A percentile compares a stretch with the other conserved stretches of the same genome.
Conservation (phyloP, 2,113 vertebrate genomes). For the Cephalopterus ornatus region DNA sequence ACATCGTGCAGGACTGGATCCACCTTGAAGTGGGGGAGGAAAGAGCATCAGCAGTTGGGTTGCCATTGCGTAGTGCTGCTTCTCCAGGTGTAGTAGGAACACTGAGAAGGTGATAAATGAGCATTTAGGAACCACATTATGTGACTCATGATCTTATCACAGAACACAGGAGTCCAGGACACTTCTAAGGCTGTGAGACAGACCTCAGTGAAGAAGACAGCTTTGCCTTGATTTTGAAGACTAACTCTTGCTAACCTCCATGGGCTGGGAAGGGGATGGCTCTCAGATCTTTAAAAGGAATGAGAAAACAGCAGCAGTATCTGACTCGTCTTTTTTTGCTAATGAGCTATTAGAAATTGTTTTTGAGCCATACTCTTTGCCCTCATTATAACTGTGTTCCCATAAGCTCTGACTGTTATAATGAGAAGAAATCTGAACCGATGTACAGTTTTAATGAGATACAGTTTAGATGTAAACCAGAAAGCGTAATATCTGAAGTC, state of each 20-base stretch:
- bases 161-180: not conserved
- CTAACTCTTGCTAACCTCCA: not conserved
- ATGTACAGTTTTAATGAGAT: slow-evolving; percentile 65
- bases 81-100: not conserved
- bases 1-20: accelerated
- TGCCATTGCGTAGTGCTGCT: not conserved
- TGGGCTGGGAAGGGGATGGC: not conserved
- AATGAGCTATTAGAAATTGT: slow-evolving; percentile 73
- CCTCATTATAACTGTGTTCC: slow-evolving; percentile 69
- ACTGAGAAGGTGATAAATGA: not conserved
- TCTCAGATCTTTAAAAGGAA: slow-evolving; percentile 62
- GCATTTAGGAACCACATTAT: not conserved
- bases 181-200: not conserved
- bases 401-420: slow-evolving; percentile 63
- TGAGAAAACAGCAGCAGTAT: slow-evolving; percentile 8
- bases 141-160: not conserved
- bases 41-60: not conserved
- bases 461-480: slow-evolving; percentile 35
- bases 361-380: slow-evolving; percentile 66
- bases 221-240: not conserved
- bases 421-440: slow-evolving; percentile 55
- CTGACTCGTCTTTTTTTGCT: slow-evolving; percentile 64
- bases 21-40: not conserved
- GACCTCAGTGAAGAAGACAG: not conserved
- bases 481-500: slow-evolving; percentile 41